These are phyloP conservation scores for Hipposideros larvatus DNA, from an alignment of 2,797 vertebrate genomes.

Conservation along the genomic window DNA sequence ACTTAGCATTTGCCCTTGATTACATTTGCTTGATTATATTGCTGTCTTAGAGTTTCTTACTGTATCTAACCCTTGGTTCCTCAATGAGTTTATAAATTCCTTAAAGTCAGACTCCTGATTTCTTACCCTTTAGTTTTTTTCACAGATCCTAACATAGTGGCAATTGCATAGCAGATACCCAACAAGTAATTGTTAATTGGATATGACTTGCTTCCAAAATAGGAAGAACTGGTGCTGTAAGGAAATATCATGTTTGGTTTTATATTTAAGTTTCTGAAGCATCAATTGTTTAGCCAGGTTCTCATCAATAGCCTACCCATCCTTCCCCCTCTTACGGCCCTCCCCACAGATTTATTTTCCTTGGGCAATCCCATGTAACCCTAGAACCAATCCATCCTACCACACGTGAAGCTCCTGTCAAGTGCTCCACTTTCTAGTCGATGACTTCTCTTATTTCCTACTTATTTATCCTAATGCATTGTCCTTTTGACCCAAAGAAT, in stretches of 20 bases:
- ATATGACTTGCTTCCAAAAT: conserved; percentile 19
- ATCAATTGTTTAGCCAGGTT: conserved; percentile 18
- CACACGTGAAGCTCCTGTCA: conserved; percentile 68
- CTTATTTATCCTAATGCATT: conserved; percentile 71
- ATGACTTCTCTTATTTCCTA: conserved; percentile 65
- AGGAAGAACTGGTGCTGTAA: conserved; percentile 7
- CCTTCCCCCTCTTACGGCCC: neutral
- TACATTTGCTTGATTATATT: neutral
- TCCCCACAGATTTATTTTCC: conserved; percentile 70
- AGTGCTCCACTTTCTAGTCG: neutral
- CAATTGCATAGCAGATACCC: neutral
- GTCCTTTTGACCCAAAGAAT: conserved; percentile 60
- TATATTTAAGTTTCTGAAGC: conserved; percentile 66
- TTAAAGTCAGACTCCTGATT: neutral
- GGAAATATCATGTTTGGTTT: conserved; percentile 60
- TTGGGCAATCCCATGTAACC: conserved; percentile 50
- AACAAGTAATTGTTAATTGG: conserved; percentile 11
- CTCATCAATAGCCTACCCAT: conserved; percentile 55
- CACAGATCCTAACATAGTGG: neutral
- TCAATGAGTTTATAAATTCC: neutral
- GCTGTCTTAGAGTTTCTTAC: neutral
- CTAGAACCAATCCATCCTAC: conserved; percentile 73
- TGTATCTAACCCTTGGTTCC: neutral
- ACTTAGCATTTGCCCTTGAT: neutral
- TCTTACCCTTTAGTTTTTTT: neutral